Percentiles rank a stretch among this genome's conserved stretches.
These are phyloP conservation scores for Chloropsis hardwickii DNA, from an alignment of 2,113 vertebrate genomes.

Conservation along the genomic window DNA sequence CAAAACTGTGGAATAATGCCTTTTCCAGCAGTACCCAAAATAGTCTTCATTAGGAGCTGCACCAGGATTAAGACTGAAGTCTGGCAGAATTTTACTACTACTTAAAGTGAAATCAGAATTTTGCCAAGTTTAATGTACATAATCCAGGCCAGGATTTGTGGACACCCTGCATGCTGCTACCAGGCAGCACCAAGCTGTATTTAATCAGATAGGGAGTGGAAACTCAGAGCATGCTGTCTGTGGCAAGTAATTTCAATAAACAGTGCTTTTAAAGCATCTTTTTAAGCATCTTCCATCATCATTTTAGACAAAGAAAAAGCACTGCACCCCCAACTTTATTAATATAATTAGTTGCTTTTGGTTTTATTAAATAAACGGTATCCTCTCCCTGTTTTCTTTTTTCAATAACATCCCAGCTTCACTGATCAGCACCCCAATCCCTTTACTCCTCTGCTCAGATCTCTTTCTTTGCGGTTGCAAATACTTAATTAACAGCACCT, in stretches of 20 bases:
- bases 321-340: neutral
- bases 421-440: neutral
- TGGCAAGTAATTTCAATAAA: neutral
- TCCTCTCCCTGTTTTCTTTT: neutral
- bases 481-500: neutral
- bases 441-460: constrained; percentile 36
- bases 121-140: neutral
- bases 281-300: neutral
- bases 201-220: neutral
- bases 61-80: neutral
- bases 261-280: neutral
- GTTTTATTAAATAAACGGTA: neutral
- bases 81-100: neutral
- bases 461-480: neutral
- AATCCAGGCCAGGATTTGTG: constrained; percentile 29
- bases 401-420: neutral
- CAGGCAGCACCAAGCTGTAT: neutral
- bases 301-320: neutral
- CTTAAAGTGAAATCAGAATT: neutral
- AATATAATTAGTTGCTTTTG: neutral
- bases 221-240: neutral
- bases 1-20: neutral
- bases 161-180: neutral
- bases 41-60: neutral
- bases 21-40: neutral